These are phyloP conservation scores for Argynnis bischoffii DNA, from an alignment of 2,888 invertebrate species.

Conservation along the genomic window DNA sequence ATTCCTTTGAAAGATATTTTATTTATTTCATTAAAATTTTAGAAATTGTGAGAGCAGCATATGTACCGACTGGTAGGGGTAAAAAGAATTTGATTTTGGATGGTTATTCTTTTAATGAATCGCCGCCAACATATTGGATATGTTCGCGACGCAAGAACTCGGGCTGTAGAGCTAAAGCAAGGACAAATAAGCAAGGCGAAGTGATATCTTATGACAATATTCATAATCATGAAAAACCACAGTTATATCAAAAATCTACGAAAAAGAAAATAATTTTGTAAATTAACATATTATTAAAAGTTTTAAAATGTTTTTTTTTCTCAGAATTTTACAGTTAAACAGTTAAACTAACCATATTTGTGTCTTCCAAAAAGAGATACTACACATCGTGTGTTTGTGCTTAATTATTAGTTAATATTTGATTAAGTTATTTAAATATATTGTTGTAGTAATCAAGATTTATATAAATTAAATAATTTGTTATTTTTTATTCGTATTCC, in stretches of 20 bases:
- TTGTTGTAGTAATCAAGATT: too few relatives aligned
- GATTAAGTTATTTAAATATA: too few relatives aligned
- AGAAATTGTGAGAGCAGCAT: constrained; percentile 58
- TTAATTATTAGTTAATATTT: too few relatives aligned
- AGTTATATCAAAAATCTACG: constrained; percentile 59
- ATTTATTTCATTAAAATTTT: constrained; percentile 40
- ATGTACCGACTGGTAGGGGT: constrained; percentile 63
- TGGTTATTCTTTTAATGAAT: constrained; percentile 61
- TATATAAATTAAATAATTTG: too few relatives aligned
- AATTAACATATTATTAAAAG: neutral
- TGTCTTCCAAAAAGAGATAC: too few relatives aligned
- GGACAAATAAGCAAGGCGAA: constrained; percentile 61
- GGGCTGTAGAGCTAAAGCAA: constrained; percentile 58
- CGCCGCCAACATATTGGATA: constrained; percentile 52
- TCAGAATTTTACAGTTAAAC: too few relatives aligned
- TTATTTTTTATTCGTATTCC: too few relatives aligned
- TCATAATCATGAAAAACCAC: constrained; percentile 65
- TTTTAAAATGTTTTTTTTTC: too few relatives aligned
- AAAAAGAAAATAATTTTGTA: constrained; percentile 47
- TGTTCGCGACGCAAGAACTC: constrained; percentile 55
- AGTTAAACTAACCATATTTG: too few relatives aligned
- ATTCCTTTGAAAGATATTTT: neutral
- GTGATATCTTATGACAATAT: constrained; percentile 52
- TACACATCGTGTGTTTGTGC: too few relatives aligned
- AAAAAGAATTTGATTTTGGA: constrained; percentile 59